A percentile compares a stretch with the other conserved stretches of the same genome.
These are phyloP conservation scores for Rhopilema esculentum DNA, from an alignment of 30 jellyfish, hydroid and myxozoan genomes.

Conservation along the genomic window DNA sequence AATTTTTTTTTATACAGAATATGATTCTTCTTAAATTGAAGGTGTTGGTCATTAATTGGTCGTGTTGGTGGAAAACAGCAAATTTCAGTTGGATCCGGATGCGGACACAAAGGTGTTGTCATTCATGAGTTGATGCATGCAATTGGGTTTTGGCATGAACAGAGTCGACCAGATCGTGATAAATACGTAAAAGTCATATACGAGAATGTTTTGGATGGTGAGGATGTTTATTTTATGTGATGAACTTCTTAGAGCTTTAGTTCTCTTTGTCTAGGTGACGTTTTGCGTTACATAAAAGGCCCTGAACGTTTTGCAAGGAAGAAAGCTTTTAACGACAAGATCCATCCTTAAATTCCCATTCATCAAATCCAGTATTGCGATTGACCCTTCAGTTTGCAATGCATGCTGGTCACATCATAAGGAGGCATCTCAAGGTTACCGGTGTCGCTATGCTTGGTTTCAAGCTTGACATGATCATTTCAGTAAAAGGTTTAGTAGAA, in stretches of 20 bases:
- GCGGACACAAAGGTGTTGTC: constrained; percentile 75
- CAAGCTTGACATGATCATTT: too few species aligned
- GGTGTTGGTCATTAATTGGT: constrained; percentile 89
- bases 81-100: constrained; percentile 77
- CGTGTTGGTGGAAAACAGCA: constrained; percentile 85
- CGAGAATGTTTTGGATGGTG: constrained; percentile 67
- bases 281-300: background rate
- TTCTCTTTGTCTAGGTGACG: background rate
- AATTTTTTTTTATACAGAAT: too few species aligned
- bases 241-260: background rate
- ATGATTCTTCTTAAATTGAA: too few species aligned
- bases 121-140: constrained; percentile 84
- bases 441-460: too few species aligned
- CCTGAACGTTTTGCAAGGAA: background rate
- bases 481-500: too few species aligned
- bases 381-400: background rate
- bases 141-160: constrained; percentile 82
- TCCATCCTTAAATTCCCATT: background rate
- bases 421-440: too few species aligned
- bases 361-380: background rate
- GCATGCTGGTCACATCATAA: too few species aligned
- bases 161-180: constrained; percentile 75
- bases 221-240: constrained; percentile 7
- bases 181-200: constrained; percentile 35
- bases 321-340: background rate